A percentile compares a stretch with the other conserved stretches of the same genome.
Conservation (phyloP, 2,113 vertebrate genomes). For the Apaloderma vittatum region DNA sequence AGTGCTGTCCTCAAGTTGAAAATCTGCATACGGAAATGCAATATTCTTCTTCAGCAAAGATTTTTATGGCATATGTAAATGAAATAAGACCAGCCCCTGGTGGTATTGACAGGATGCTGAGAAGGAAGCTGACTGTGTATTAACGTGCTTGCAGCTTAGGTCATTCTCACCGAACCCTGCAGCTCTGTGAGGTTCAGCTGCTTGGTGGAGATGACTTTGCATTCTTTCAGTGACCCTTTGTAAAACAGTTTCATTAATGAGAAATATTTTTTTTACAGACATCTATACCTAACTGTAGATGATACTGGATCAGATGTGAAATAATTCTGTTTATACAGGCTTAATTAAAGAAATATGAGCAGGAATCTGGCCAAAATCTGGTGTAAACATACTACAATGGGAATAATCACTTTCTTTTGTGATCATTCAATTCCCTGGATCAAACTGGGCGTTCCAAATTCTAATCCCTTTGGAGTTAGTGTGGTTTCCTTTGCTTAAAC, state of each 20-base stretch:
- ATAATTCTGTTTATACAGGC: conserved; percentile 33
- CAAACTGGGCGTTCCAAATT: conserved; percentile 5
- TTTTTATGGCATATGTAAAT: conserved; percentile 72
- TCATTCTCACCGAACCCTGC: conserved; percentile 55
- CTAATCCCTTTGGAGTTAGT: neutral
- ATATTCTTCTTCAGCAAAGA: conserved; percentile 40
- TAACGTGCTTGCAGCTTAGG: conserved; percentile 15
- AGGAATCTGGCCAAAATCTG: conserved; percentile 40
- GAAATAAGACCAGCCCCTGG: conserved; percentile 54
- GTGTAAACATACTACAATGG: conserved; percentile 28
- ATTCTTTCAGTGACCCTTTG: conserved; percentile 55
- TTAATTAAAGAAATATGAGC: conserved; percentile 48
- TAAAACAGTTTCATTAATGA: conserved; percentile 46
- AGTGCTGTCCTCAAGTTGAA: conserved; percentile 45
- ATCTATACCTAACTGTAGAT: conserved; percentile 20
- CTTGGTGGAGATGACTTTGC: conserved; percentile 22
- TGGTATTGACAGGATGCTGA: conserved; percentile 60
- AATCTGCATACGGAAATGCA: conserved; percentile 71
- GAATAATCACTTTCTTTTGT: conserved; percentile 44
- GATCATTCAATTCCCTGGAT: neutral
- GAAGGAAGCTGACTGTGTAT: conserved; percentile 41
- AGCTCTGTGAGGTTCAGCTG: conserved; percentile 57
- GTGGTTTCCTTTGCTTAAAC: conserved; percentile 39
- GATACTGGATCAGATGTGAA: neutral
- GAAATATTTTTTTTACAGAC: neutral